Evolutionary conservation across 2,113 vertebrate genomes (phyloP).

Genomic region (Neotoma lepida): DNA sequence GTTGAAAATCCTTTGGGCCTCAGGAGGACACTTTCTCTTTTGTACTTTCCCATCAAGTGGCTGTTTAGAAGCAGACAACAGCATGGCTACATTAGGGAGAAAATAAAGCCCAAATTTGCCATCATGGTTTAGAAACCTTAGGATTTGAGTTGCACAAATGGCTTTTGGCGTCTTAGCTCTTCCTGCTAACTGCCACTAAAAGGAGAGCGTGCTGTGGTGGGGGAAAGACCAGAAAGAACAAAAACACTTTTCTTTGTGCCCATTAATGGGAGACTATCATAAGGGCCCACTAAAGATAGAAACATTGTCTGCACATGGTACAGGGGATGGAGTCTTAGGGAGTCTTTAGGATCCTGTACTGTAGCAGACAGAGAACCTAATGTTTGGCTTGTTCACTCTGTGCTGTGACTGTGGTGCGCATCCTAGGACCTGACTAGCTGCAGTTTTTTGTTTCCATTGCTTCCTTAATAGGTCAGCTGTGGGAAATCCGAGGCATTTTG

Average conservation of each 20-base stretch:
- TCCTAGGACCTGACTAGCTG: neutral
- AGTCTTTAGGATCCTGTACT: neutral
- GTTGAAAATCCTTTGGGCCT: constrained; percentile 12
- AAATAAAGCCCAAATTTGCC: neutral
- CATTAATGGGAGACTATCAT: neutral
- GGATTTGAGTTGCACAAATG: constrained; percentile 29
- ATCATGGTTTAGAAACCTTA: constrained; percentile 14
- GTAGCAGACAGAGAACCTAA: constrained; percentile 1
- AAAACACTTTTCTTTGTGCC: neutral
- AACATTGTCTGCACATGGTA: neutral
- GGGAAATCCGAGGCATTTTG: neutral
- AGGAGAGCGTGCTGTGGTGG: neutral
- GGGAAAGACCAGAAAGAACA: neutral
- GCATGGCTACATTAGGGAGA: constrained; percentile 6
- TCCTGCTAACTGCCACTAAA: constrained; percentile 12
- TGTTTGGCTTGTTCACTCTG: neutral
- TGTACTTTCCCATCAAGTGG: constrained; percentile 28
- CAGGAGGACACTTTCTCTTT: constrained; percentile 41
- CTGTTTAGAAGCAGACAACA: constrained; percentile 38
- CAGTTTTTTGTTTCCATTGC: neutral
- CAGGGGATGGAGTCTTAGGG: neutral
- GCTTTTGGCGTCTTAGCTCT: constrained; percentile 45
- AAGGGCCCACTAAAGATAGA: neutral
- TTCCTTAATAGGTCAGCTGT: neutral
- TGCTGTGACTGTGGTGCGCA: too few species aligned